A percentile compares a stretch with the other conserved stretches of the same genome.
These are phyloP conservation scores for Harpagifer antarcticus DNA, from an alignment of 2,797 vertebrate species.

Conservation along the genomic window DNA sequence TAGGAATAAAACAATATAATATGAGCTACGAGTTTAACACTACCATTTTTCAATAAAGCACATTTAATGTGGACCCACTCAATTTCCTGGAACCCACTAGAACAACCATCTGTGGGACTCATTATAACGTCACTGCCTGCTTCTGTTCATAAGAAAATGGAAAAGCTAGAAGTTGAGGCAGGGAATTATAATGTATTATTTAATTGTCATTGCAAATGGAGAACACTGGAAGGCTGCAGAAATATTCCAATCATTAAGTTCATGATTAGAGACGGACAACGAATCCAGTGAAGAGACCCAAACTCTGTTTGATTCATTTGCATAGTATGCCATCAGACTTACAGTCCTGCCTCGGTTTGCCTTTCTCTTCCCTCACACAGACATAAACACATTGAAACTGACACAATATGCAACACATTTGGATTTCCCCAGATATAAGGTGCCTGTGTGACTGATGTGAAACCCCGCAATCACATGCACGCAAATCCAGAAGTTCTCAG, in stretches of 20 bases:
- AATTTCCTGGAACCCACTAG: no score
- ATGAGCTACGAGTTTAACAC: no score
- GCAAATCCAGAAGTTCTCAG: background rate
- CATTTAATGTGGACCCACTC: no score
- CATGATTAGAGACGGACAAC: background rate
- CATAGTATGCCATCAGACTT: conserved; percentile 34
- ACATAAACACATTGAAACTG: conserved; percentile 3
- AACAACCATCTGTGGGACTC: no score
- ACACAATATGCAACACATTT: background rate
- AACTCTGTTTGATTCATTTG: conserved; percentile 38
- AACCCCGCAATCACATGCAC: background rate
- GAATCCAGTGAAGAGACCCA: conserved; percentile 26
- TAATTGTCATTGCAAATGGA: conserved; percentile 11
- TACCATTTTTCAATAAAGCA: no score
- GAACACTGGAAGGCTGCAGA: conserved; percentile 2
- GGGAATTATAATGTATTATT: conserved; percentile 16
- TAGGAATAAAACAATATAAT: no score
- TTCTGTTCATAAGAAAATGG: background rate
- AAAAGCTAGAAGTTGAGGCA: background rate
- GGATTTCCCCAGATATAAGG: background rate
- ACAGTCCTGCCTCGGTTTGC: background rate
- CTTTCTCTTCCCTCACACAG: background rate
- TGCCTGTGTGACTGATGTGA: background rate
- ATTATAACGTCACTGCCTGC: no score
- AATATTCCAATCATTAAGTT: conserved; percentile 21